Evolutionary conservation across 2,113 vertebrate genomes (phyloP).

Genomic region (Ranitomeya variabilis): DNA sequence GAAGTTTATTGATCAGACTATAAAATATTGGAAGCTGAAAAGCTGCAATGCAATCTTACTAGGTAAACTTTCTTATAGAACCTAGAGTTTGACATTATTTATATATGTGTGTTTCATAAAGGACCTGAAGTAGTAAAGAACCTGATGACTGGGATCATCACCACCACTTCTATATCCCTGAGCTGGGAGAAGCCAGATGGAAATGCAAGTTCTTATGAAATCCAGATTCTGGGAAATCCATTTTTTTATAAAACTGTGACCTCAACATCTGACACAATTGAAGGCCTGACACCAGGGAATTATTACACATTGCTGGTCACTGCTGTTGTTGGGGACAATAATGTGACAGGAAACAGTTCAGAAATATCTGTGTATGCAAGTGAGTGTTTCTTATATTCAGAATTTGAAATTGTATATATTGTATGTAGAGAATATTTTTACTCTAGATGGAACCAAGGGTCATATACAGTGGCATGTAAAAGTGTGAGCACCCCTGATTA

Average conservation of each 20-base stretch:
- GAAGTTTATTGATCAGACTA: too few species aligned
- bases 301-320: constrained; percentile 14
- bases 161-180: not conserved
- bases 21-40: too few species aligned
- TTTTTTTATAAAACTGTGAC: not conserved
- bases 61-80: too few species aligned
- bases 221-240: constrained; percentile 3
- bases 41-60: too few species aligned
- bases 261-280: not conserved
- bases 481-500: too few species aligned
- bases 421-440: too few species aligned
- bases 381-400: not conserved
- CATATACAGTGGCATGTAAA: too few species aligned
- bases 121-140: not conserved
- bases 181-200: too few species aligned
- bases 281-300: not conserved
- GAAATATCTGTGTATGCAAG: not conserved
- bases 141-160: not conserved
- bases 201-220: too few species aligned
- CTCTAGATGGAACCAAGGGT: too few species aligned
- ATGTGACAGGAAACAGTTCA: not conserved
- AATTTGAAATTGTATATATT: not conserved
- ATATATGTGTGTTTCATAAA: too few species aligned
- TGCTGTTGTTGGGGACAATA: not conserved
- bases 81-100: too few species aligned